Conservation (phyloP, 2,797 vertebrate genomes). For the Lepilemur septentrionalis region DNA sequence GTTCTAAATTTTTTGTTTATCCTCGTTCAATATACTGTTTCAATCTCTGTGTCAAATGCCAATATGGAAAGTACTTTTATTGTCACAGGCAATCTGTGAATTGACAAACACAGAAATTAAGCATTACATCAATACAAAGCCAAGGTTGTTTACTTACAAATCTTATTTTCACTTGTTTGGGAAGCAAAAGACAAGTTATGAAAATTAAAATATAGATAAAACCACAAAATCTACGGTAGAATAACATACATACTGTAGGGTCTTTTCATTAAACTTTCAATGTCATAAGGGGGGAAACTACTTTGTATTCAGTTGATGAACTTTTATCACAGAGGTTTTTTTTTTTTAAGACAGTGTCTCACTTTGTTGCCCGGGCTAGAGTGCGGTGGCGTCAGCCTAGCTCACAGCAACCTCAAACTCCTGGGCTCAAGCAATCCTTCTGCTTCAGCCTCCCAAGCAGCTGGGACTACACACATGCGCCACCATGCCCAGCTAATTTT, state of each 20-base stretch:
- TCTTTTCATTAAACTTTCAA: not conserved
- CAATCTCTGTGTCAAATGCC: not conserved
- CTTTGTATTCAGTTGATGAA: not conserved
- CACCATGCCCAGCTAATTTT: too few relatives aligned
- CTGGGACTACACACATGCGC: too few relatives aligned
- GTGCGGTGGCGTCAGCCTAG: too few relatives aligned
- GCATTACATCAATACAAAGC: not conserved
- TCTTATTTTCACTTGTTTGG: constrained; percentile 37
- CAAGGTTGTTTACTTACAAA: constrained; percentile 6
- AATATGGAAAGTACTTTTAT: not conserved
- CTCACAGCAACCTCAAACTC: too few relatives aligned
- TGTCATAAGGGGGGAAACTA: not conserved
- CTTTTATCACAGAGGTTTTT: not conserved
- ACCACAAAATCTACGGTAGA: not conserved
- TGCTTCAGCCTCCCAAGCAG: too few relatives aligned
- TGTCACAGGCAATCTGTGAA: not conserved
- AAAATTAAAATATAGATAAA: constrained; percentile 8
- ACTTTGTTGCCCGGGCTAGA: too few relatives aligned
- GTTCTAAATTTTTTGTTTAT: constrained; percentile 3
- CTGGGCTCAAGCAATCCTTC: too few relatives aligned
- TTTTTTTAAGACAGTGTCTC: not conserved
- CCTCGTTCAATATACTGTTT: not conserved
- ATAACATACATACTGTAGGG: not conserved
- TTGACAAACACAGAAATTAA: constrained; percentile 31
- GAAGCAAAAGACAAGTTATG: not conserved